These are phyloP conservation scores for Phyllotis vaccarum DNA, from an alignment of 2,797 vertebrate genomes.

Conservation along the genomic window DNA sequence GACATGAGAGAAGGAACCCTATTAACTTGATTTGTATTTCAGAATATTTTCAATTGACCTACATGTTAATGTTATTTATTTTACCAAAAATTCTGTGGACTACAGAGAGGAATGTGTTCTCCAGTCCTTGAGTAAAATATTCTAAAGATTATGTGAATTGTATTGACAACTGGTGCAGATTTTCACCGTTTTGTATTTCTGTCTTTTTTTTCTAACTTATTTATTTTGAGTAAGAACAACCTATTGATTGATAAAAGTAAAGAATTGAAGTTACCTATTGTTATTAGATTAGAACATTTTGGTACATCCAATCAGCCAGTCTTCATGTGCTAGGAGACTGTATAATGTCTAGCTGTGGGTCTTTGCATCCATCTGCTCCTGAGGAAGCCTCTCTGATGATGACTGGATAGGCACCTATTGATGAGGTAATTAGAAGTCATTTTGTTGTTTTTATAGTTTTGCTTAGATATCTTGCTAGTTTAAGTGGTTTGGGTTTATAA, in stretches of 20 bases:
- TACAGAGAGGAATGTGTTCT: background rate
- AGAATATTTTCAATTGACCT: background rate
- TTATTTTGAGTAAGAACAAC: too few species aligned
- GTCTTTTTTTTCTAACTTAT: background rate
- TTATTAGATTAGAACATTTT: background rate
- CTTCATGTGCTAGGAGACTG: background rate
- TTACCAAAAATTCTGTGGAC: background rate
- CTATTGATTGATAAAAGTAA: background rate
- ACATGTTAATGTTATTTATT: background rate
- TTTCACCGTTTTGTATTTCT: background rate
- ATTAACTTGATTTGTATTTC: background rate
- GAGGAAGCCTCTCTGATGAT: background rate
- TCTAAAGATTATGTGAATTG: background rate
- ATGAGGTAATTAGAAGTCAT: background rate
- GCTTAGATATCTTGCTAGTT: background rate
- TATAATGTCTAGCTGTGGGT: background rate
- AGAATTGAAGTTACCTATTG: background rate
- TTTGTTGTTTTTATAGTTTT: background rate
- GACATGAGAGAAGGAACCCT: background rate
- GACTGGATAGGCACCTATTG: background rate
- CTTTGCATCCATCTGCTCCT: background rate
- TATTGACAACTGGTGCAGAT: background rate
- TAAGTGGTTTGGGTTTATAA: background rate
- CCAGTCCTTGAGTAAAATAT: background rate
- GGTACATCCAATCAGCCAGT: background rate